phyloP scores from a whole-genome alignment of 2,113 vertebrate species.

The Stercorarius parasiticus region DNA sequence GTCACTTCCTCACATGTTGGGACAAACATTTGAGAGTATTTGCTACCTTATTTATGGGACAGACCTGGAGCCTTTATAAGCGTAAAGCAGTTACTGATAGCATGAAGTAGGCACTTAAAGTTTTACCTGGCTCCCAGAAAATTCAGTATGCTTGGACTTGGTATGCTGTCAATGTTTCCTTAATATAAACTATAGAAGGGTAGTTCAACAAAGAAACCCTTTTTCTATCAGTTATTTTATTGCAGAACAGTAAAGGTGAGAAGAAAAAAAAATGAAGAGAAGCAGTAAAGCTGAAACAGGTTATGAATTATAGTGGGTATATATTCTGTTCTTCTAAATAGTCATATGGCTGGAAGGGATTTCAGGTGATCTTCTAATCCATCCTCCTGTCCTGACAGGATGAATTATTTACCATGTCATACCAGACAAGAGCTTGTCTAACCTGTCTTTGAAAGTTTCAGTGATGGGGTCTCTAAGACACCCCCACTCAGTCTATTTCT shows the following conservation, averaged over 20 bases:
- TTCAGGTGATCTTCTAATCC: constrained; percentile 7
- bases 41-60: not conserved
- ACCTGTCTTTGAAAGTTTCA: not conserved
- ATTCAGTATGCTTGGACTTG: not conserved
- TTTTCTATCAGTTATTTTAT: not conserved
- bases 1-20: not conserved
- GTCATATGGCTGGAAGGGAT: not conserved
- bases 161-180: not conserved
- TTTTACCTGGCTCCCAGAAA: not conserved
- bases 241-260: not conserved
- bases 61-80: not conserved
- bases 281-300: not conserved
- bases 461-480: not conserved
- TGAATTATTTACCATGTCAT: not conserved
- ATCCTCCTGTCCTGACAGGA: not conserved
- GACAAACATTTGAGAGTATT: not conserved
- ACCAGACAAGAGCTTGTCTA: not conserved
- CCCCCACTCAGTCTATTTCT: not conserved
- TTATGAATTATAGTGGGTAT: not conserved
- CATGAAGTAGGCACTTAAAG: not conserved
- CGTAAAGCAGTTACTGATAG: not conserved
- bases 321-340: not conserved
- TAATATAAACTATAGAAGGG: not conserved
- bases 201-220: not conserved
- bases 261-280: not conserved